Percentiles rank a stretch among this genome's conserved stretches.
These are phyloP conservation scores for Frankliniella fusca DNA, from an alignment of 2,888 invertebrate genomes.

Conservation along the genomic window DNA sequence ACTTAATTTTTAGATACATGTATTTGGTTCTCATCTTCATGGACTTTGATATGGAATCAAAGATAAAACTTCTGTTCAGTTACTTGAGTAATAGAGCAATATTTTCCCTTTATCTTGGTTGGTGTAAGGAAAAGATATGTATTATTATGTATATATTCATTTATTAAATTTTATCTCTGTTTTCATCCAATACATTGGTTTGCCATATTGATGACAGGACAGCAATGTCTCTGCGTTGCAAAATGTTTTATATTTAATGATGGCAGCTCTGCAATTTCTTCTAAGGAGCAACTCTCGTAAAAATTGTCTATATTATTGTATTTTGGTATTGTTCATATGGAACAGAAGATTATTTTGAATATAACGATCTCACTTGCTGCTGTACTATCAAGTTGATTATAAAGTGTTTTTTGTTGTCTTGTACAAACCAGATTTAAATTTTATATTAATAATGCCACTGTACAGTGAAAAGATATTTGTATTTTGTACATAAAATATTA, in stretches of 20 bases:
- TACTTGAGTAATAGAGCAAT: neutral
- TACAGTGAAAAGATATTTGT: constrained; percentile 22
- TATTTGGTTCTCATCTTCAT: too few species aligned
- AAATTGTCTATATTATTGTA: constrained; percentile 2
- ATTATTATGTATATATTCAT: neutral
- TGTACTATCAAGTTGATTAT: constrained; percentile 2
- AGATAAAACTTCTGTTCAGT: neutral
- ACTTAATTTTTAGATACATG: neutral
- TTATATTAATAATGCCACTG: constrained; percentile 11
- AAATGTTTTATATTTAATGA: neutral
- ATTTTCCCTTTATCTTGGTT: constrained; percentile 20
- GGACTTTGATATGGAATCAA: too few species aligned
- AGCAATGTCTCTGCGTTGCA: constrained; percentile 1
- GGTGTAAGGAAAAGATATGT: constrained; percentile 13
- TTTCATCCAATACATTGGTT: constrained; percentile 2
- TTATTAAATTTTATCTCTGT: constrained; percentile 10
- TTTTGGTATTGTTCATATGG: constrained; percentile 11
- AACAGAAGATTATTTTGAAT: constrained; percentile 17
- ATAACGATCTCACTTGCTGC: constrained; percentile 19
- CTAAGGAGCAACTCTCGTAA: neutral
- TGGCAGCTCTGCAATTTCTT: neutral
- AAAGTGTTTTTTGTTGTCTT: constrained; percentile 11
- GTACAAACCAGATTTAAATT: constrained; percentile 25
- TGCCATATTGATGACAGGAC: constrained; percentile 13
- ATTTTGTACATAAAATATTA: constrained; percentile 25